Evolutionary conservation across 2,113 vertebrate genomes (phyloP).

Genomic region (Podarcis raffonei): DNA sequence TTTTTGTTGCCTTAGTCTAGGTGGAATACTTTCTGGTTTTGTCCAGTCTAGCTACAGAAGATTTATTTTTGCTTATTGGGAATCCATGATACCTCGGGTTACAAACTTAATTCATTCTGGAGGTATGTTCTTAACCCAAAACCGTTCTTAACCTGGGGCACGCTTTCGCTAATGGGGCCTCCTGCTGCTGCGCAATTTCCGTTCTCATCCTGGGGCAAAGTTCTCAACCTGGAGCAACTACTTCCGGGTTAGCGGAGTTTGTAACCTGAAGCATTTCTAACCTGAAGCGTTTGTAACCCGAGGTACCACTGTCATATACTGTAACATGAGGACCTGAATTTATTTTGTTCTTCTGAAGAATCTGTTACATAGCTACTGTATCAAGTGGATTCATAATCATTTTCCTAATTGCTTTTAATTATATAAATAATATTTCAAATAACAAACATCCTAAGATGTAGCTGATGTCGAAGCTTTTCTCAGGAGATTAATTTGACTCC

Average conservation of each 20-base stretch:
- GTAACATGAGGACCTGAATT: slow-evolving; percentile 30
- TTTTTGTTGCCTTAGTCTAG: neutral
- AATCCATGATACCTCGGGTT: neutral
- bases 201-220: too few relatives aligned
- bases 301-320: neutral
- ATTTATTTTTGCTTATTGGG: neutral
- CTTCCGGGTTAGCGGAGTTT: too few relatives aligned
- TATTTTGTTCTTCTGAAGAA: neutral
- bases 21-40: neutral
- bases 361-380: neutral
- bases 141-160: too few relatives aligned
- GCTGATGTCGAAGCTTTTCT: slow-evolving; percentile 35
- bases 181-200: too few relatives aligned
- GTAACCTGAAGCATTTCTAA: too few relatives aligned
- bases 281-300: too few relatives aligned
- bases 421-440: slow-evolving; percentile 37
- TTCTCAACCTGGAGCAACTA: too few relatives aligned
- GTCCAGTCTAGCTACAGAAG: neutral
- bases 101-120: too few relatives aligned
- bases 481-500: slow-evolving; percentile 53
- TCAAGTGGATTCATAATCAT: slow-evolving; percentile 5
- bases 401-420: neutral
- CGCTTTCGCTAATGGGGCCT: too few relatives aligned
- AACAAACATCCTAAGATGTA: slow-evolving; percentile 30
- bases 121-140: too few relatives aligned